Evolutionary conservation across 2,797 vertebrate species (phyloP).

Genomic region (Silurus lanzhouensis): DNA sequence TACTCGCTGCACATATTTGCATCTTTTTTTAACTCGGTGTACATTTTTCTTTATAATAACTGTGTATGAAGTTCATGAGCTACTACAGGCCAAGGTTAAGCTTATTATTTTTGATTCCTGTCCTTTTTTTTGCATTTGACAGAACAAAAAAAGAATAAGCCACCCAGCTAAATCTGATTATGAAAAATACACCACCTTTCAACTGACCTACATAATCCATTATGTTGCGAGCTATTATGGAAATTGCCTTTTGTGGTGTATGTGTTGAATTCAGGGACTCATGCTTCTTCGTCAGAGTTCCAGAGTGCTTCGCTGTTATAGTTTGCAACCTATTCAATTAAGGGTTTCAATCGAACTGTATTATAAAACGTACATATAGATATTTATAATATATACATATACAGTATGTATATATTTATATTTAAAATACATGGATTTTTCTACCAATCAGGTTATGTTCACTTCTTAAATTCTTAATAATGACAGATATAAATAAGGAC

Average conservation of each 20-base stretch:
- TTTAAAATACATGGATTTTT: not conserved
- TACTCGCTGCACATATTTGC: not conserved
- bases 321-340: constrained; percentile 24
- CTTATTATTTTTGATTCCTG: constrained; percentile 50
- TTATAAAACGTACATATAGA: constrained; percentile 60
- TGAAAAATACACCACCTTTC: constrained; percentile 82
- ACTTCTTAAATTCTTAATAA: not conserved
- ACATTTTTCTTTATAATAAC: constrained; percentile 36
- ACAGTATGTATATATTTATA: not conserved
- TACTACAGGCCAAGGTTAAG: constrained; percentile 75
- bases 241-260: constrained; percentile 76
- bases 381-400: not conserved
- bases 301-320: constrained; percentile 30
- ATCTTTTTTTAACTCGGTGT: constrained; percentile 20
- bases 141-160: constrained; percentile 78
- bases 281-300: constrained; percentile 74
- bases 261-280: constrained; percentile 71
- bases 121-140: constrained; percentile 57
- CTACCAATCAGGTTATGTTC: not conserved
- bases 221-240: constrained; percentile 80
- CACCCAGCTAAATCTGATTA: constrained; percentile 78
- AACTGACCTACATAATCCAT: constrained; percentile 83
- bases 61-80: constrained; percentile 50
- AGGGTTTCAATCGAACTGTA: constrained; percentile 32
- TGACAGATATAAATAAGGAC: not conserved